phyloP scores from a whole-genome alignment of 2,113 vertebrate species.

The Poicephalus gulielmi region DNA sequence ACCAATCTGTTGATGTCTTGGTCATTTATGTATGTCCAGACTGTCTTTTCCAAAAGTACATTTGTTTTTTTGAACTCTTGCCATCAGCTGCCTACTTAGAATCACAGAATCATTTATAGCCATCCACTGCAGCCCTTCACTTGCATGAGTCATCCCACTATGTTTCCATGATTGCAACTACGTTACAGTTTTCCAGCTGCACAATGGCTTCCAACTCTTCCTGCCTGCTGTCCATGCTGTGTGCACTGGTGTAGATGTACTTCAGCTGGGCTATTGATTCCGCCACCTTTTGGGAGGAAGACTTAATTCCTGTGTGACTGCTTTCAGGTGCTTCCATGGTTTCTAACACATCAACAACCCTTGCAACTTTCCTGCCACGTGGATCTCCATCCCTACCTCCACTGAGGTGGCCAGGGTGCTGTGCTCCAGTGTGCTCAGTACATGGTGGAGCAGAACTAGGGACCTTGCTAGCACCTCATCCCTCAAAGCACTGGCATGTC shows the following conservation, averaged over 20 bases:
- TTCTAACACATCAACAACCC: not conserved
- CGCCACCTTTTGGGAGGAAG: no score
- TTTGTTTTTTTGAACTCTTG: not conserved
- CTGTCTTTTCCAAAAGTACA: not conserved
- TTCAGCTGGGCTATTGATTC: not conserved
- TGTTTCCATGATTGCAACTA: not conserved
- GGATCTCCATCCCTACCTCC: not conserved
- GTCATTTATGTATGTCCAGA: not conserved
- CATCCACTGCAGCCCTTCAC: not conserved
- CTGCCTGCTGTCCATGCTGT: not conserved
- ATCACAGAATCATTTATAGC: not conserved
- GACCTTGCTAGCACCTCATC: not conserved
- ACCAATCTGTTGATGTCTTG: conserved; percentile 40
- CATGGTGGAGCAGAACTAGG: fast-evolving
- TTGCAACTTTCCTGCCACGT: not conserved
- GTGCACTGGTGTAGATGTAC: not conserved
- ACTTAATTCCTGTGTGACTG: not conserved
- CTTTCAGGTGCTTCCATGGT: not conserved
- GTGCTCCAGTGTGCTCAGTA: not conserved
- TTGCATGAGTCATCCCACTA: not conserved
- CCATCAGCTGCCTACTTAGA: not conserved
- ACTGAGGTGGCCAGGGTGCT: not conserved
- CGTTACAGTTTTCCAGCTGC: not conserved
- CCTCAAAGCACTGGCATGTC: not conserved
- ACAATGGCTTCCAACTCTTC: not conserved